These are phyloP conservation scores for Alosa alosa DNA, from an alignment of 2,113 vertebrate species.

Conservation along the genomic window DNA sequence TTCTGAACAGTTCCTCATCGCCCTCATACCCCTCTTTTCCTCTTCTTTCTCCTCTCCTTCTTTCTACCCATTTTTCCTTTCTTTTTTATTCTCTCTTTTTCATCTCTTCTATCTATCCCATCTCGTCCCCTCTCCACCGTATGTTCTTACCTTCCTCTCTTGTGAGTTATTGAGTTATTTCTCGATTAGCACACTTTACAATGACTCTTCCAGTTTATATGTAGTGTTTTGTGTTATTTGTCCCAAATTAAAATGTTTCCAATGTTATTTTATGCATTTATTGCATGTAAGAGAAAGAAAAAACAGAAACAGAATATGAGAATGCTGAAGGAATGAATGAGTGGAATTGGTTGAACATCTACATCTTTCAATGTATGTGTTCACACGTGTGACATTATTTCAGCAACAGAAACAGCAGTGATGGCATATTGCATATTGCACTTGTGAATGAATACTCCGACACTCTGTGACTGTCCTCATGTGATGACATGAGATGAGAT, in stretches of 20 bases:
- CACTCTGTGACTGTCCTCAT: background rate
- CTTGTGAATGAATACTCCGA: background rate
- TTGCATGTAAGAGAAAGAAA: background rate
- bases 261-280: background rate
- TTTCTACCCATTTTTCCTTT: background rate
- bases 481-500: background rate
- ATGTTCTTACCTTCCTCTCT: background rate
- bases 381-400: no score
- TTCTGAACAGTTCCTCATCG: constrained; percentile 47
- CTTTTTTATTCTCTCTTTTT: background rate
- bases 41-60: constrained; percentile 57
- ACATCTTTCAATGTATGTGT: background rate
- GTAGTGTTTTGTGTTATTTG: background rate
- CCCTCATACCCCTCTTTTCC: constrained; percentile 2
- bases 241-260: no score
- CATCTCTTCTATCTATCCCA: background rate
- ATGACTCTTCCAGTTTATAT: background rate
- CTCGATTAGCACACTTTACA: background rate
- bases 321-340: no score
- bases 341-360: background rate
- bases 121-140: background rate
- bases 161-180: background rate
- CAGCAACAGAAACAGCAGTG: background rate
- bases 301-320: no score
- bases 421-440: background rate